Evolutionary conservation across 2,888 invertebrate genomes (phyloP).

Genomic region (Drosophila nr. medialis): DNA sequence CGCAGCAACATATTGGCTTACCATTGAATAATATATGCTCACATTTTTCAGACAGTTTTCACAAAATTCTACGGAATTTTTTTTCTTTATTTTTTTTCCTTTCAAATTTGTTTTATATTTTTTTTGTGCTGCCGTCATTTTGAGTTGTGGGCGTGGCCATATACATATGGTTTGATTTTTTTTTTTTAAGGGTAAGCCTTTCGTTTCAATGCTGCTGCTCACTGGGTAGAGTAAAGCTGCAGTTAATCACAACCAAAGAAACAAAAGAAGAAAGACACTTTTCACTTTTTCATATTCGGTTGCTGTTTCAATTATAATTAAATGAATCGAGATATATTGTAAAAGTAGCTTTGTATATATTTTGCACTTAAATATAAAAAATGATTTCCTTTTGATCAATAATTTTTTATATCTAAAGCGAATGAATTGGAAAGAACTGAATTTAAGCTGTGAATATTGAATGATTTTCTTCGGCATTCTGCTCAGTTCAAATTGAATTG

Average conservation of each 20-base stretch:
- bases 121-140: conserved; percentile 12
- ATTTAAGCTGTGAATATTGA: not conserved
- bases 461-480: not conserved
- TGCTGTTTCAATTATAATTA: not conserved
- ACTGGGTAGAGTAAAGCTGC: conserved; percentile 1
- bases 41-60: conserved; percentile 74
- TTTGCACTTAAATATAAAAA: not conserved
- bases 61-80: conserved; percentile 59
- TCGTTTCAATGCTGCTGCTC: conserved; percentile 5
- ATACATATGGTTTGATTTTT: not conserved
- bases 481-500: not conserved
- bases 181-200: conserved; percentile 3
- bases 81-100: conserved; percentile 29
- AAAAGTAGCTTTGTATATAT: not conserved
- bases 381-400: not conserved
- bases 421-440: not conserved
- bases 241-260: conserved; percentile 15
- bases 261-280: not conserved
- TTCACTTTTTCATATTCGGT: not conserved
- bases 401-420: not conserved
- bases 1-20: conserved; percentile 74
- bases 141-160: conserved; percentile 12
- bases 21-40: conserved; percentile 70
- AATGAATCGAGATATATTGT: not conserved
- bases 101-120: not conserved